Base-by-base conservation (phyloP, 2,888 invertebrate genomes). In the Prenolepis imparis region DNA sequence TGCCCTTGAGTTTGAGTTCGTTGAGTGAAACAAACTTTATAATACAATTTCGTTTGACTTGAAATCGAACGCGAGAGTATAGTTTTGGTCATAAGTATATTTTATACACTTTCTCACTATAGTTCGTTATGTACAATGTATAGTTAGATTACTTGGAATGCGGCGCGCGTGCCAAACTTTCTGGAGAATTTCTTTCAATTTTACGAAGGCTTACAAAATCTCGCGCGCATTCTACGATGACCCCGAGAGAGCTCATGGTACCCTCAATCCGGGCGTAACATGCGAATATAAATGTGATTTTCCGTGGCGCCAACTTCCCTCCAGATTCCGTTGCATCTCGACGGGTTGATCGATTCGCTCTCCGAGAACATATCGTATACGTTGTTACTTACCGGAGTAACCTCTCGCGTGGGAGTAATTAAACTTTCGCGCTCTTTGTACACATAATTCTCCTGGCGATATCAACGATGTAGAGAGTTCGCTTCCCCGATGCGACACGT, bases 381-480 rank as follows among this genome's bases (percentile, higher is more conserved):
- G 59, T 52, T n/a, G 52, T 44, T 48, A 70, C 70, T 70, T 55
- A 59, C 59, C 36, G 21, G 24, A 32, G 72, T 18, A 72, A 80
- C 78, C 24, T 21, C 41, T 72, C 78, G 36, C 59, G 4, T 48
- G 78, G 73, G 73, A 80, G 78, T 72, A 80, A 80, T 80, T 80
- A 72, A 80, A 80, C 78, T 80, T 80, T 80, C 78, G 44, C 44
- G 78, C 78, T 80, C 78, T 80, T 80, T 80, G 59, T 80, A 72
- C 24, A 44, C 59, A 24, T 72, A 72, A 72, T 80, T 32, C 73
- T 72, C 73, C 15, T 24, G 73, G 59, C 39, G 59, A 24, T 59
- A 72, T 41, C 32, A 52, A 28, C 67, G 44, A 18, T 24, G 28
- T 57, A 21, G 21, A 21, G 32, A 72, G 44, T 72, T 72, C 9